phyloP scores from a whole-genome alignment of 2,113 vertebrate genomes.

The Macrotis lagotis region DNA sequence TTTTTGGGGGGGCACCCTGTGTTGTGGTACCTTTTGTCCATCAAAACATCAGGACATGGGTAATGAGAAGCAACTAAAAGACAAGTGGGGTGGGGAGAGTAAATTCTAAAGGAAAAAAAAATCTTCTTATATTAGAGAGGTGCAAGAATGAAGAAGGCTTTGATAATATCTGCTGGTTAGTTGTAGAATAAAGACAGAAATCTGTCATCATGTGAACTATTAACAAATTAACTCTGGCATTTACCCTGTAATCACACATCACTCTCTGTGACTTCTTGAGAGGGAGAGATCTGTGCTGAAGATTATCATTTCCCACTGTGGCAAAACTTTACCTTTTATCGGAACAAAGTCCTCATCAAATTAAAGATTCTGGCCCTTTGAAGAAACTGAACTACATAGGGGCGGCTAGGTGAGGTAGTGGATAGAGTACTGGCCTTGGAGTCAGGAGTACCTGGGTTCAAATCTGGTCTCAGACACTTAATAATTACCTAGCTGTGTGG shows the following conservation, averaged over 20 bases:
- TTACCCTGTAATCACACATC: slow-evolving; percentile 19
- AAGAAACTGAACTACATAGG: slow-evolving; percentile 36
- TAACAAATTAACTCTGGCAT: slow-evolving; percentile 22
- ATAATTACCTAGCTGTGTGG: too few relatives aligned
- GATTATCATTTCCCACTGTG: slow-evolving; percentile 14
- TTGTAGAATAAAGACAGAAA: slow-evolving; percentile 51
- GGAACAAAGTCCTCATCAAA: slow-evolving; percentile 49
- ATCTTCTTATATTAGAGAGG: slow-evolving; percentile 1
- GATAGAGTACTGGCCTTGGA: too few relatives aligned
- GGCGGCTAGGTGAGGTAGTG: too few relatives aligned
- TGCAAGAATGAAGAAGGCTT: slow-evolving; percentile 16
- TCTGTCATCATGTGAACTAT: not conserved
- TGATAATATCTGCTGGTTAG: slow-evolving; percentile 20
- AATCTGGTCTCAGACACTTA: too few relatives aligned
- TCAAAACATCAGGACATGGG: slow-evolving; percentile 8
- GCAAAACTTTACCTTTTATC: slow-evolving; percentile 43
- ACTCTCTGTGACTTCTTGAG: slow-evolving; percentile 7
- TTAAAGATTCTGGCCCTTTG: slow-evolving; percentile 59
- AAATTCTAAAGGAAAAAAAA: slow-evolving; percentile 34
- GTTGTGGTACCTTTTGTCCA: slow-evolving; percentile 70
- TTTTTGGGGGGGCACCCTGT: slow-evolving; percentile 18
- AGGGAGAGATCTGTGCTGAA: slow-evolving; percentile 37
- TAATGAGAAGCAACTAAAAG: not conserved
- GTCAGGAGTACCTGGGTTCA: too few relatives aligned
- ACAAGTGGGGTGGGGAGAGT: slow-evolving; percentile 28